Evolutionary conservation across 2,888 invertebrate species (phyloP), one percentile per base, ranked within the genome.

Genomic region (Smittia sp.): DNA sequence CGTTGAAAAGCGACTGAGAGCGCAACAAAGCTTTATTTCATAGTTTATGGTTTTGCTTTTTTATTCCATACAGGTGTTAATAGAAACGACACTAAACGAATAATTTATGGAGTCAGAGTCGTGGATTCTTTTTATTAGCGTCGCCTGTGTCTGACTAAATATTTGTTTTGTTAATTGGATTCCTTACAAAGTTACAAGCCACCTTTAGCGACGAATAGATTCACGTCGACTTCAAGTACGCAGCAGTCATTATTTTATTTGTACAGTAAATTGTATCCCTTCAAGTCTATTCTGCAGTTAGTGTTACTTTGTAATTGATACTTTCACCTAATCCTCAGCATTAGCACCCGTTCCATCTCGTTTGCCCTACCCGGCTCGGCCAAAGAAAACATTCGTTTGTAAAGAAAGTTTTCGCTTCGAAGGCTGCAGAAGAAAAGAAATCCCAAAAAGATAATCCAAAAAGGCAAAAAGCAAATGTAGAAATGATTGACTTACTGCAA

Each of bases 401-500:
- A n/a, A 52, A n/a, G 52, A 22, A 24, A 18, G 22, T 6, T 22
- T 62, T 62, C 4, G 62, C 62, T 22, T 3, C 24, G 22, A 58
- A 58, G 4, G 22, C 1, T 6, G 22, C 18, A 46, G 46, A 41
- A 54, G 54, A 54, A 54, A 54, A 27, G 70, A 41, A 41, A 70
- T 38, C 58, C 18, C 32, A 72, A 62, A 54, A 72, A 54, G 72
- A 72, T 72, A 72, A 72, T 58, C 72, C 52, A 54, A 72, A 72
- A 69, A 72, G 54, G 72, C 54, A 54, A 72, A 72, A 72, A 72
- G 72, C 72, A 72, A 72, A 63, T 63, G 63, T 63, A 63, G 27
- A 63, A 63, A 72, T 72, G 25, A 72, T 72, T 72, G 72, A 72
- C 72, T 72, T 62, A 22, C 72, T 58, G 58, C 58, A 58, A 20